A percentile compares a stretch with the other conserved stretches of the same genome.
phyloP scores from a whole-genome alignment of 2,888 invertebrate genomes.

The Harpalus rubripes region DNA sequence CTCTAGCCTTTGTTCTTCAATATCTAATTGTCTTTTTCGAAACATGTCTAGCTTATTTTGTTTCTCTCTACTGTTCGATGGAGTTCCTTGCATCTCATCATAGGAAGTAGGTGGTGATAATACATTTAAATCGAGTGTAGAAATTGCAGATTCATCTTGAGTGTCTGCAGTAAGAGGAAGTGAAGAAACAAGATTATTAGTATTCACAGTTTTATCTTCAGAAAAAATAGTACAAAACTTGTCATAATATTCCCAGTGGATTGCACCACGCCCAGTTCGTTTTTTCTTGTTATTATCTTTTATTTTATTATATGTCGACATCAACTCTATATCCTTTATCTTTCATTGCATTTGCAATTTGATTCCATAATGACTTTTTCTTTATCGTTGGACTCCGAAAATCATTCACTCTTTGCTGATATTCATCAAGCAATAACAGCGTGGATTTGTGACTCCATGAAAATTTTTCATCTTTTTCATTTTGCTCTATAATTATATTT shows the following conservation, averaged over 20 bases:
- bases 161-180: neutral
- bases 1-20: neutral
- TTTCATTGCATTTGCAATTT: neutral
- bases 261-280: too few species aligned
- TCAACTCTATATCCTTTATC: neutral
- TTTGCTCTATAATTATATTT: neutral
- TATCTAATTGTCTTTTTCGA: slow-evolving; percentile 16
- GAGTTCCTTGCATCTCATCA: neutral
- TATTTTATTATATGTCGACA: neutral
- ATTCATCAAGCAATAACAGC: slow-evolving; percentile 2
- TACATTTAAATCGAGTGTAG: slow-evolving; percentile 2
- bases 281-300: slow-evolving; percentile 25
- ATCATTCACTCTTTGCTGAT: neutral
- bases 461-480: neutral
- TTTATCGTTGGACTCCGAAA: too few species aligned
- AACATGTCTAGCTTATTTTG: neutral
- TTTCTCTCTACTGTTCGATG: neutral
- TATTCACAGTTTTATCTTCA: slow-evolving; percentile 10
- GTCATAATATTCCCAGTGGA: too few species aligned
- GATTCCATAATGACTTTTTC: neutral
- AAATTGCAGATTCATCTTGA: neutral
- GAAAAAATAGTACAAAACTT: too few species aligned
- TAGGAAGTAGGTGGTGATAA: neutral
- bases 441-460: neutral
- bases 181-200: neutral